Conservation (phyloP, 2,888 invertebrate genomes). For the Mesochorus sp. region DNA sequence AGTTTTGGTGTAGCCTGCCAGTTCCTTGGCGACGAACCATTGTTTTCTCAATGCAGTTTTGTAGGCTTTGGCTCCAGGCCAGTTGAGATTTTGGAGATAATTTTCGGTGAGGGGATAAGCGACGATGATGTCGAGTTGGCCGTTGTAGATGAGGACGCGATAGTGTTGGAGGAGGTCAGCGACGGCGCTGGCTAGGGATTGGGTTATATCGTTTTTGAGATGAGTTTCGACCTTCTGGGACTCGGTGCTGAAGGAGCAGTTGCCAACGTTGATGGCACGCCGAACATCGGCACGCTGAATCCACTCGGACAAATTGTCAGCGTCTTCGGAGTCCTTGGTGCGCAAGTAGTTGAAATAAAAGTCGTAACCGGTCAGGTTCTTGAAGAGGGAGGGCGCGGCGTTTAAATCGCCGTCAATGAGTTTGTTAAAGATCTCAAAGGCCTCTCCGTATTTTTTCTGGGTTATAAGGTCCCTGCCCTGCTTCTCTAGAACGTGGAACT, state of each 20-base stretch:
- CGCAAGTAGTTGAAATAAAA: slow-evolving; percentile 90
- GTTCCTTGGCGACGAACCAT: slow-evolving; percentile 80
- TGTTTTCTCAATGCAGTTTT: slow-evolving; percentile 76
- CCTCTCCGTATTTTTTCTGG: slow-evolving; percentile 86
- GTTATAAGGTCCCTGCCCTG: slow-evolving; percentile 85
- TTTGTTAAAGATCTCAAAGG: slow-evolving; percentile 88
- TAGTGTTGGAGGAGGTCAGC: slow-evolving; percentile 87
- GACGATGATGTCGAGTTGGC: slow-evolving; percentile 95
- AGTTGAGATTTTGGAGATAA: slow-evolving; percentile 86
- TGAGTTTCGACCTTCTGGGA: slow-evolving; percentile 86
- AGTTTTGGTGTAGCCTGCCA: slow-evolving; percentile 82
- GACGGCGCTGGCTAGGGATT: slow-evolving; percentile 89
- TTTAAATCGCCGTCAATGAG: slow-evolving; percentile 88
- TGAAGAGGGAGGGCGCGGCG: slow-evolving; percentile 85
- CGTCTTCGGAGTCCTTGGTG: slow-evolving; percentile 83
- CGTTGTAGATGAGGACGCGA: slow-evolving; percentile 92
- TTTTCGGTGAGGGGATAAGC: slow-evolving; percentile 93
- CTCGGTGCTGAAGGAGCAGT: slow-evolving; percentile 87
- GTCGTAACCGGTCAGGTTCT: slow-evolving; percentile 89
- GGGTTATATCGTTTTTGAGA: slow-evolving; percentile 90
- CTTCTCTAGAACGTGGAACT: slow-evolving; percentile 86
- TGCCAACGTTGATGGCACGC: slow-evolving; percentile 92
- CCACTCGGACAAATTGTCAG: slow-evolving; percentile 85
- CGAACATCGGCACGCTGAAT: slow-evolving; percentile 86
- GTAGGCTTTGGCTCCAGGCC: slow-evolving; percentile 82